Evolutionary conservation across 2,888 invertebrate species (phyloP).

Genomic region (Limnephilus lunatus): DNA sequence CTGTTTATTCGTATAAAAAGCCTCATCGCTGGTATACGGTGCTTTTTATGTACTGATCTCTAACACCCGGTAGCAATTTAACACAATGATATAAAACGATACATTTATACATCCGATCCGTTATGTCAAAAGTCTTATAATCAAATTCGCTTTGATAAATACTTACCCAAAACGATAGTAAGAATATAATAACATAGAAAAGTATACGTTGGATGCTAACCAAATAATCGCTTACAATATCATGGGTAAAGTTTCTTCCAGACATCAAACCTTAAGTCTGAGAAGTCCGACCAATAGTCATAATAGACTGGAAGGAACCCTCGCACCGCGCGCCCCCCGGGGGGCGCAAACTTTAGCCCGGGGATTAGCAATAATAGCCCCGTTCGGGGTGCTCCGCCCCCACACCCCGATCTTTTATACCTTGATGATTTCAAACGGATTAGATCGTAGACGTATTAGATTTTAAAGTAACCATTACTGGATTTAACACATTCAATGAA

Average conservation of each 20-base stretch:
- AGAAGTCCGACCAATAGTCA: slow-evolving; percentile 58
- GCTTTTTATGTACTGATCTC: not conserved
- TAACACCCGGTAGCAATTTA: not conserved
- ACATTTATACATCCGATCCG: not conserved
- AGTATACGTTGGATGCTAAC: too few relatives aligned
- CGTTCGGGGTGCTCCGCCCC: slow-evolving; percentile 50
- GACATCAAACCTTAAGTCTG: slow-evolving; percentile 24
- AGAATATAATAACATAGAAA: too few relatives aligned
- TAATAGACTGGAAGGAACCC: slow-evolving; percentile 51
- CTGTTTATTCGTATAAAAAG: slow-evolving; percentile 9
- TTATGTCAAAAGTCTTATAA: not conserved
- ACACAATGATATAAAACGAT: not conserved
- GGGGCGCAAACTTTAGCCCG: slow-evolving; percentile 55
- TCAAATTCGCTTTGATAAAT: not conserved
- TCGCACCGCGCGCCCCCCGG: slow-evolving; percentile 38
- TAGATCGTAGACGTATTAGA: slow-evolving; percentile 51
- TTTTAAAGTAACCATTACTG: slow-evolving; percentile 15
- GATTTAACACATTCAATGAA: not conserved
- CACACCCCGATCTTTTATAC: slow-evolving; percentile 59
- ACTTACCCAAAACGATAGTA: not conserved
- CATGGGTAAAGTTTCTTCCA: not conserved
- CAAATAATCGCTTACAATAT: not conserved
- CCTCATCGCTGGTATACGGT: not conserved
- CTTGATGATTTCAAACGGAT: slow-evolving; percentile 60
- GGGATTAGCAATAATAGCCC: slow-evolving; percentile 64